These are phyloP conservation scores for Meghimatium bilineatum DNA, from an alignment of 2,888 invertebrate genomes.

Conservation along the genomic window DNA sequence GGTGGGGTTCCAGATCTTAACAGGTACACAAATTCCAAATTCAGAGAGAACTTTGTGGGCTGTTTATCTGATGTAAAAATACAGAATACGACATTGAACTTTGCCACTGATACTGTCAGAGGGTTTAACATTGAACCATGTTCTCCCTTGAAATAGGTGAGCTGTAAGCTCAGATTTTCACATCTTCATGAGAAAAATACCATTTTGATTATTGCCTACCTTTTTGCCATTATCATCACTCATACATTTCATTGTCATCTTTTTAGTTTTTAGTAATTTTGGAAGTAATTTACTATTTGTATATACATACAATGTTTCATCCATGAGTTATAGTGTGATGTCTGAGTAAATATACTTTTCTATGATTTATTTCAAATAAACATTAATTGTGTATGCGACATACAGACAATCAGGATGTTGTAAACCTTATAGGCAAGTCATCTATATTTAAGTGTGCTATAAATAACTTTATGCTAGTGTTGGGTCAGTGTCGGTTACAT, in stretches of 20 bases:
- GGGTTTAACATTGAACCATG: slow-evolving; percentile 67
- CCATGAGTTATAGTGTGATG: not conserved
- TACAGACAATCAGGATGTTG: not conserved
- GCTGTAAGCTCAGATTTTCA: slow-evolving; percentile 28
- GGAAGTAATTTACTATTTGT: not conserved
- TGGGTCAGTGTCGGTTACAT: not conserved
- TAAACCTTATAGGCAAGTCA: not conserved
- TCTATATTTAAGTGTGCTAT: not conserved
- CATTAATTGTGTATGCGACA: not conserved
- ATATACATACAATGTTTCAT: not conserved
- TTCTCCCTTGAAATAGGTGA: slow-evolving; percentile 21
- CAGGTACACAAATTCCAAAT: slow-evolving; percentile 62
- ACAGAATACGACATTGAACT: slow-evolving; percentile 58
- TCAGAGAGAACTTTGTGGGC: slow-evolving; percentile 65
- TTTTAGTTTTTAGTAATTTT: no score
- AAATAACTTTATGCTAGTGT: not conserved
- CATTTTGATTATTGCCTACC: slow-evolving; percentile 14
- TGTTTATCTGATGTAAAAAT: slow-evolving; percentile 66
- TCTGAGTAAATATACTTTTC: not conserved
- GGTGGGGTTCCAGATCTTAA: slow-evolving; percentile 69
- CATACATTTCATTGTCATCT: not conserved
- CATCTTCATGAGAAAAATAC: slow-evolving; percentile 1
- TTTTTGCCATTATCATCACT: slow-evolving; percentile 26
- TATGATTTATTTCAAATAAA: not conserved
- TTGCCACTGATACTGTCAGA: slow-evolving; percentile 57